phyloP scores from a whole-genome alignment of 1,140 invertebrate genomes.

The Drosophila repletoides region DNA sequence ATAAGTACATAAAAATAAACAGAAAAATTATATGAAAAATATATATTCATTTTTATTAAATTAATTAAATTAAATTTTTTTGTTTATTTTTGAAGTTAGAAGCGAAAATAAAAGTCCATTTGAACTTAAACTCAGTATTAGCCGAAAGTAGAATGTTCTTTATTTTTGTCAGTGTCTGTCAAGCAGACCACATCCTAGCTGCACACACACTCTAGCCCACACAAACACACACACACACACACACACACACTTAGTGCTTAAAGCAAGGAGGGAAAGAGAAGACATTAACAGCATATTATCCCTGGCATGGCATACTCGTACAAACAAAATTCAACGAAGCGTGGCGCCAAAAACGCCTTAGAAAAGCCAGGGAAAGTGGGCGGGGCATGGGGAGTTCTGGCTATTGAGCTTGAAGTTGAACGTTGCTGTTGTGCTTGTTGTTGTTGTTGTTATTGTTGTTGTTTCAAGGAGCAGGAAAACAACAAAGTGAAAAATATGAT shows the following conservation, averaged over 20 bases:
- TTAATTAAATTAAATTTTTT: too few relatives aligned
- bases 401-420: constrained; percentile 41
- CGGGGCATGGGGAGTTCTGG: constrained; percentile 7
- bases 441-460: constrained; percentile 36
- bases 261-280: constrained; percentile 4
- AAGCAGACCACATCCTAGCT: constrained; percentile 46
- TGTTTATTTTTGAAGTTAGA: too few relatives aligned
- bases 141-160: too few relatives aligned
- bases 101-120: too few relatives aligned
- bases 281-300: constrained; percentile 78
- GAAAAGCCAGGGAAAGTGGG: constrained; percentile 29
- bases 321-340: constrained; percentile 76
- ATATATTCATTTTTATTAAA: too few relatives aligned
- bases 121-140: too few relatives aligned
- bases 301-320: constrained; percentile 46
- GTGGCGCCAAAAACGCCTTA: constrained; percentile 47
- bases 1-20: too few relatives aligned
- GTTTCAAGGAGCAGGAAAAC: background rate
- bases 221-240: constrained; percentile 3
- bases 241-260: background rate
- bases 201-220: background rate
- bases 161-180: too few relatives aligned
- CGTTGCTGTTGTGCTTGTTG: constrained; percentile 3
- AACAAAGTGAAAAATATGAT: constrained; percentile 77
- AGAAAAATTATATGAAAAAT: too few relatives aligned